Base-by-base conservation (phyloP, 2,888 invertebrate species). In the Pemphredon lugubris region DNA sequence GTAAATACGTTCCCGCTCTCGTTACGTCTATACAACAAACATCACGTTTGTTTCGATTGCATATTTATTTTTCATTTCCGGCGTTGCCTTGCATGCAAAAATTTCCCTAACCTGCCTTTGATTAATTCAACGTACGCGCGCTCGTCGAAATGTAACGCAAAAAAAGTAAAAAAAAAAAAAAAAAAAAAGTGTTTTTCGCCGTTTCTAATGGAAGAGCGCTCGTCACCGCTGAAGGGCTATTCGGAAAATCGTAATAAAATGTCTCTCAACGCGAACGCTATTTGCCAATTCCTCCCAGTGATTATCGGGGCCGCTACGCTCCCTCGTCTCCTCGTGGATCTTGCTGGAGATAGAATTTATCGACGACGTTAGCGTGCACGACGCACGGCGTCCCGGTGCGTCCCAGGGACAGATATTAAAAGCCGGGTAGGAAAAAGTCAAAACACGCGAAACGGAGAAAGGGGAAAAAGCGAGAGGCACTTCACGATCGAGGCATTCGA, bases 401-500 rank as follows among this genome's bases (percentile, higher is more conserved):
- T n/a, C 4, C 34, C 34, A n/a, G 3, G 9, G 3, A 11, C 11
- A 7, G n/a, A 61, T 73, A 69, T 67, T 63, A 70, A 73, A 73
- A 64, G 1, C 37, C 23, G 21, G 26, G n/a, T n/a, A n/a, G 34
- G 50, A 61, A 57, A 45, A 50, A 42, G 54, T 40, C n/a, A 18
- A 55, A 60, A 77, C 53, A 34, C 26, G 23, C 13, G 26, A n/a
- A n/a, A 34, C 14, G 13, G 20, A 47, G 57, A 42, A 59, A 64
- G 60, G n/a, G 47, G 48, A 51, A 47, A 34, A 65, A 48, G 42
- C 45, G 55, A 34, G 71, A 58, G 61, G 60, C 34, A 66, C 66
- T 67, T 63, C 37, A 69, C 42, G 67, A 50, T 60, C 73, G 67
- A 57, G 55, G 67, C 54, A 75, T 76, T 67, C 71, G 69, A 70